Base-by-base conservation (phyloP, 1,140 invertebrate genomes). In the Cydia pomonella region DNA sequence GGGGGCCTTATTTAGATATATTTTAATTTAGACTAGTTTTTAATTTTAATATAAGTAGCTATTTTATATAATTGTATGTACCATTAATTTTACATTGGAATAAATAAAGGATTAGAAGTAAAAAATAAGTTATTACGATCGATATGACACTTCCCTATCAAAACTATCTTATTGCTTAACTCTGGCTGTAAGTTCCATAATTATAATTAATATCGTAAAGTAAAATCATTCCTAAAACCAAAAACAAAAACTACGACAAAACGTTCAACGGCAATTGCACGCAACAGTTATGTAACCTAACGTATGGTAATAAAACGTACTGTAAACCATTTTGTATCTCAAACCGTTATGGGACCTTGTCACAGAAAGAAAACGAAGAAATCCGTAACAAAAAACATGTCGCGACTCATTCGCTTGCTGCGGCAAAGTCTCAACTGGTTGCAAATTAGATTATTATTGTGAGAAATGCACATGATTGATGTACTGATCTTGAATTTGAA, bases 401-500 rank as follows among this genome's bases (percentile, higher is more conserved):
- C 18, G n/a, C 10, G 10, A 23, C 6, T 59, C 53, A 21, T 59
- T 59, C 18, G 53, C 18, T 59, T 59, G 53, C 53, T 23, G 21
- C 21, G 53, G n/a, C 21, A 59, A 59, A 59, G 53, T 10, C n/a
- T 23, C 21, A 59, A 12, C 47, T 5, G n/a, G 18, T 50, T 18
- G 47, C n/a, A 18, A 50, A 50, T 50, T 3, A 50, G 47, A n/a
- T 50, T 1, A 18, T 50, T 44, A 18, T n/a, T 50, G n/a, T 59
- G 33, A 25, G 33, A 64, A 75, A 71, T 63, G 69, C 23, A 74
- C 47, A 76, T 79, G 75, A 78, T 74, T 74, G 64, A 78, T 78
- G 75, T 50, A 13, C 3, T 74, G 73, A 73, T 79, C 73, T 75
- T 79, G 75, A 79, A 75, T 53, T 69, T 0, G 16, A 73, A 41